A percentile compares a stretch with the other conserved stretches of the same genome.
Conservation (phyloP, 2,797 vertebrate genomes). For the Spheniscus humboldti region DNA sequence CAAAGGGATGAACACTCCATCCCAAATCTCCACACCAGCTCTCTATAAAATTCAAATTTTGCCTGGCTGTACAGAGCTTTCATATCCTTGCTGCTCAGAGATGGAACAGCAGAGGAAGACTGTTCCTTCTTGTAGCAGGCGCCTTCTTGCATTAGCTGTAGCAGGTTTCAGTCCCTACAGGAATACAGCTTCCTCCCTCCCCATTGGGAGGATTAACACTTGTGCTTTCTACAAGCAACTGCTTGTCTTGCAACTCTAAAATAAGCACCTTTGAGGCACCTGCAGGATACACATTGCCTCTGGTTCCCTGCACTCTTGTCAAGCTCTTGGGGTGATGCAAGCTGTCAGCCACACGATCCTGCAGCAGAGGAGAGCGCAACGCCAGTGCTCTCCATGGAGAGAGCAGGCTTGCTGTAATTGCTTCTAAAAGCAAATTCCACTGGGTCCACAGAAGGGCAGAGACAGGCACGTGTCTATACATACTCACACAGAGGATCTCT, state of each 20-base stretch:
- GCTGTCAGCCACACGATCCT: slow-evolving; percentile 8
- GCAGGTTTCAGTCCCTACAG: not conserved
- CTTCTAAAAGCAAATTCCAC: slow-evolving; percentile 6
- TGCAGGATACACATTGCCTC: slow-evolving; percentile 12
- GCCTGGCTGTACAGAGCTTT: not conserved
- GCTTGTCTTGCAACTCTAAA: slow-evolving; percentile 49
- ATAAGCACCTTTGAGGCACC: slow-evolving; percentile 20
- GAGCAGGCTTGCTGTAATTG: not conserved
- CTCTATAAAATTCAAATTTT: not conserved
- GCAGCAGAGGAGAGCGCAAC: not conserved
- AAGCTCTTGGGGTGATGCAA: slow-evolving; percentile 1
- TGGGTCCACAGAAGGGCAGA: not conserved
- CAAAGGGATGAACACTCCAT: not conserved
- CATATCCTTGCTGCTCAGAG: not conserved
- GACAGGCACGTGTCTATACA: not conserved
- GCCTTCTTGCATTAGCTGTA: slow-evolving; percentile 28
- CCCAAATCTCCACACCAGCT: not conserved
- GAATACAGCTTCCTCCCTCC: slow-evolving; percentile 12
- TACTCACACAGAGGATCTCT: slow-evolving; percentile 15
- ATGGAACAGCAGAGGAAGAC: not conserved
- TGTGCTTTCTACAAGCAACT: slow-evolving; percentile 54
- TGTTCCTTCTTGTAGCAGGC: slow-evolving; percentile 34
- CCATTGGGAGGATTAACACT: slow-evolving; percentile 24
- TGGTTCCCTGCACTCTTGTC: slow-evolving; percentile 5
- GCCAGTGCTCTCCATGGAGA: not conserved